Evolutionary conservation across 2,888 invertebrate genomes (phyloP), one percentile per base, ranked within the genome.

Genomic region (Labia minor): DNA sequence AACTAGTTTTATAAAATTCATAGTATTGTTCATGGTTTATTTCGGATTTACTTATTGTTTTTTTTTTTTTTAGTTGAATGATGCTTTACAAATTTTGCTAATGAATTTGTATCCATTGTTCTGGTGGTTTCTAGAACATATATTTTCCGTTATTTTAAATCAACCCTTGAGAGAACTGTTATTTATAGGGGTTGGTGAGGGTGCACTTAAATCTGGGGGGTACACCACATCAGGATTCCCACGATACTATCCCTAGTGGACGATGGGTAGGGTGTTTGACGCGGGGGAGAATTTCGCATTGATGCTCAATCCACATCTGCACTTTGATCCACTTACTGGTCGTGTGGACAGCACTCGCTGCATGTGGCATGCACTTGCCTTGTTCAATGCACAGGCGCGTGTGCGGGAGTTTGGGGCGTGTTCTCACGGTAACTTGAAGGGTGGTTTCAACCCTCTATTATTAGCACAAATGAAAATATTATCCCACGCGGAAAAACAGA

Each of bases 401-500:
- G 49, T 49, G 49, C 6, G 33, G 11, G 49, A 14, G 49, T n/a
- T 11, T 2, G 16, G 49, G 49, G 49, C 49, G 49, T 49, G 49
- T 49, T 49, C 49, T 49, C 49, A 49, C 49, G 49, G 49, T 14
- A 8, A 26, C 4, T 8, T 6, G 26, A 26, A 26, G 26, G 26
- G 26, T 26, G 26, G 26, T 8, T 26, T 26, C 33, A 33, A 49
- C 49, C 49, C 49, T 14, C 49, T 3, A 16, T 3, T 26, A 26
- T 49, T 16, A 49, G 49, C 8, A 49, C 49, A 49, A n/a, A 49
- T 49, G 49, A 49, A 49, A 49, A 49, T 49, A 49, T 49, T 49
- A 49, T 49, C 49, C 49, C 49, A 49, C 49, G 49, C 49, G 26
- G 26, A 26, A 26, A 49, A 11, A 49, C 49, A 49, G 49, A 49